phyloP scores from a whole-genome alignment of 2,797 vertebrate species.

The Phrynocephalus vlangalii region DNA sequence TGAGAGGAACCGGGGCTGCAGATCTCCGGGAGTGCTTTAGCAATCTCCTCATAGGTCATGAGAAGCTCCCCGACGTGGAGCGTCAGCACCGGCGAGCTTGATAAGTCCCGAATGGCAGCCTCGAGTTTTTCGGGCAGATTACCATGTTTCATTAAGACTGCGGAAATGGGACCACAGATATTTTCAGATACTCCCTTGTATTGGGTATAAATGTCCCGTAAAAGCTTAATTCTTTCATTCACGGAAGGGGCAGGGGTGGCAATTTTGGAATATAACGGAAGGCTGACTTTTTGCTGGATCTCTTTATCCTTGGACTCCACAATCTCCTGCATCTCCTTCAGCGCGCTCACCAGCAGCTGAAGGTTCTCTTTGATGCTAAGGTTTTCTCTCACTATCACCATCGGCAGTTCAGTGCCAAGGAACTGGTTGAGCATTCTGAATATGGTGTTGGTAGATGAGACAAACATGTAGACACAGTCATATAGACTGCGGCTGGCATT shows the following conservation, averaged over 20 bases:
- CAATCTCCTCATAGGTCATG: conserved; percentile 54
- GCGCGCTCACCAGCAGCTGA: conserved; percentile 55
- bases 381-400: conserved; percentile 57
- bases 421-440: conserved; percentile 41
- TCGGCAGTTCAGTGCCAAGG: conserved; percentile 57
- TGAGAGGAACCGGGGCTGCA: background rate
- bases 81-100: conserved; percentile 56
- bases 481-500: conserved; percentile 58
- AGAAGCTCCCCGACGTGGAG: conserved; percentile 67
- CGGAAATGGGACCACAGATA: background rate
- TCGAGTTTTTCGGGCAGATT: conserved; percentile 53
- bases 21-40: conserved; percentile 33
- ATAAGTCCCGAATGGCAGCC: conserved; percentile 55
- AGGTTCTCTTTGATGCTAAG: conserved; percentile 66
- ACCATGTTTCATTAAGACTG: conserved; percentile 52
- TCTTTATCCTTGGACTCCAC: conserved; percentile 32
- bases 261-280: conserved; percentile 39
- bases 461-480: conserved; percentile 49
- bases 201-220: conserved; percentile 42
- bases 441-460: conserved; percentile 59
- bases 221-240: conserved; percentile 37
- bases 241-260: conserved; percentile 13
- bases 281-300: conserved; percentile 18
- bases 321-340: conserved; percentile 63
- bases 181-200: conserved; percentile 37